phyloP scores from a whole-genome alignment of 2,113 vertebrate genomes.

The Chamaea fasciata region DNA sequence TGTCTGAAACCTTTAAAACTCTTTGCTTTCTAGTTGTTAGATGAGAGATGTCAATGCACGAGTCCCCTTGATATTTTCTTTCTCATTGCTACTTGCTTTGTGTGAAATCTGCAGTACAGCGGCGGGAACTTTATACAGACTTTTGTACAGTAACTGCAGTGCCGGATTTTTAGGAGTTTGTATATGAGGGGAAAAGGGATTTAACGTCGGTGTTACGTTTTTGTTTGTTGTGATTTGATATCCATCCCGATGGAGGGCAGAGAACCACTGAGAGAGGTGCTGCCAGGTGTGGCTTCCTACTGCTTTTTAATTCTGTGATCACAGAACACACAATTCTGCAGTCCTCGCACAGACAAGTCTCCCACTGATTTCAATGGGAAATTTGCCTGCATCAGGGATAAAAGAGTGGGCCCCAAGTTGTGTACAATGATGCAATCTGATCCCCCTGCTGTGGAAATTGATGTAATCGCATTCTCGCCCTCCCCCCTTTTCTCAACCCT shows the following conservation, averaged over 20 bases:
- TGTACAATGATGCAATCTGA: conserved; percentile 43
- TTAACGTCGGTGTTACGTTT: background rate
- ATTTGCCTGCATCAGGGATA: conserved; percentile 28
- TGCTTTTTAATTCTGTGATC: conserved; percentile 40
- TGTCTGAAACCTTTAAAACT: background rate
- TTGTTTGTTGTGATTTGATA: background rate
- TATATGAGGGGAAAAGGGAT: background rate
- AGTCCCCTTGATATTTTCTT: background rate
- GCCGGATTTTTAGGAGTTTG: background rate
- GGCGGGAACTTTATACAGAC: background rate
- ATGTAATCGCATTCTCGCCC: conserved; percentile 33
- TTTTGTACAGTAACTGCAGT: background rate
- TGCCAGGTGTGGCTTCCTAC: conserved; percentile 46
- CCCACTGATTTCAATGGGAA: conserved; percentile 49
- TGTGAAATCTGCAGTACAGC: background rate
- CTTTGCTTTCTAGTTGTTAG: background rate
- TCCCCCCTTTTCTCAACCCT: background rate
- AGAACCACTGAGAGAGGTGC: background rate
- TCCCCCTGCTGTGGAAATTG: conserved; percentile 54
- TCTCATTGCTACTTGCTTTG: background rate
- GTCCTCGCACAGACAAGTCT: conserved; percentile 1
- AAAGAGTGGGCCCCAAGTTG: conserved; percentile 40
- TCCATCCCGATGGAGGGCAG: background rate
- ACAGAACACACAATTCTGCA: background rate
- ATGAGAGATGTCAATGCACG: background rate